Conservation (phyloP, 1,140 invertebrate genomes). For the Drosophila subpulchrella region DNA sequence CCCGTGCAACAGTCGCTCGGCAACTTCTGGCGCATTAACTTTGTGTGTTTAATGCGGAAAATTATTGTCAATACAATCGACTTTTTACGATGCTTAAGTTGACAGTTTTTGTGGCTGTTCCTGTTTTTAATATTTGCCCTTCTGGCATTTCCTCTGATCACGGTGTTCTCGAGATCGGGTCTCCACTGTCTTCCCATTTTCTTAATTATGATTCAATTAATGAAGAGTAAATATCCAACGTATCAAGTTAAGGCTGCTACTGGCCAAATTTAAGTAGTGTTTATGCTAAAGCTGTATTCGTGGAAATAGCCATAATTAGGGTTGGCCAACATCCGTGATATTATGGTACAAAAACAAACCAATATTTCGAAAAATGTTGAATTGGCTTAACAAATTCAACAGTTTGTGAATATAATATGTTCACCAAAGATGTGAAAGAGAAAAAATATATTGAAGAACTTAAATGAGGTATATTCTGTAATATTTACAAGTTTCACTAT, state of each 20-base stretch:
- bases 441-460: too few relatives aligned
- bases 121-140: slow-evolving; percentile 31
- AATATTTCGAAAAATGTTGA: too few relatives aligned
- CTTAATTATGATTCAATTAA: slow-evolving; percentile 38
- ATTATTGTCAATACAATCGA: slow-evolving; percentile 77
- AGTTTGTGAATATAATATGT: too few relatives aligned
- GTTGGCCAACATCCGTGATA: too few relatives aligned
- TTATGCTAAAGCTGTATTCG: not conserved
- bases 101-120: slow-evolving; percentile 61
- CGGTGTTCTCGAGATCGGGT: not conserved
- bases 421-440: too few relatives aligned
- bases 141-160: slow-evolving; percentile 16
- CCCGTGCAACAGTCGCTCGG: slow-evolving; percentile 17
- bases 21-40: slow-evolving; percentile 65
- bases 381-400: too few relatives aligned
- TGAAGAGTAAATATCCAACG: slow-evolving; percentile 1
- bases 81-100: slow-evolving; percentile 72
- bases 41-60: slow-evolving; percentile 72
- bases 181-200: slow-evolving; percentile 3
- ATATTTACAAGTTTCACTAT: too few relatives aligned
- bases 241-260: not conserved
- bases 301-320: not conserved
- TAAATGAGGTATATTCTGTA: too few relatives aligned
- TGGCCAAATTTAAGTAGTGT: not conserved
- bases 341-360: too few relatives aligned